Conservation (phyloP, 2,888 invertebrate species). For the Lycocerus yunnanus region DNA sequence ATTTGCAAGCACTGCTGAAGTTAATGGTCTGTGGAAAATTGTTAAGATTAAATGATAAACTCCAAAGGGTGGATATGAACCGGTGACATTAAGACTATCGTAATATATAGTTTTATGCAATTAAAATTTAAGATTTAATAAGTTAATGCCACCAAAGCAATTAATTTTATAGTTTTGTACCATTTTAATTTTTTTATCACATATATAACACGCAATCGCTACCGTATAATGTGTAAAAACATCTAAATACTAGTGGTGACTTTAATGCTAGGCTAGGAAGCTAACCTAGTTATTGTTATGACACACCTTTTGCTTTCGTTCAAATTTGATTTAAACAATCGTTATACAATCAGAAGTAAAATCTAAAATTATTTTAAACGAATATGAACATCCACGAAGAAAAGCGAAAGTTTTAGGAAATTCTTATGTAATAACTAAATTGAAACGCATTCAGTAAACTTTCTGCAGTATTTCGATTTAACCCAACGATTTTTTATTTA, state of each 20-base stretch:
- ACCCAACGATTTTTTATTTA: too few species aligned
- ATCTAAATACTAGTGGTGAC: not conserved
- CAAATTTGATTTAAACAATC: not conserved
- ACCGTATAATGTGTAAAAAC: not conserved
- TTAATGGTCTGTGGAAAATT: constrained; percentile 40
- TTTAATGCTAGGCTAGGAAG: not conserved
- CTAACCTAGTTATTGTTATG: not conserved
- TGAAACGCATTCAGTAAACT: not conserved
- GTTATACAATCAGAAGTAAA: not conserved
- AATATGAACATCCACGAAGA: not conserved
- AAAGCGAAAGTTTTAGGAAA: not conserved
- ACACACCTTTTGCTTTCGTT: not conserved
- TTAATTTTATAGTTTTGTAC: not conserved
- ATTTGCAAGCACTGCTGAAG: constrained; percentile 35
- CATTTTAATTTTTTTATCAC: not conserved
- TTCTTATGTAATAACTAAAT: not conserved
- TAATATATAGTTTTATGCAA: not conserved
- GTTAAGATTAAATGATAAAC: constrained; percentile 23
- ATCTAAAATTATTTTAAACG: not conserved
- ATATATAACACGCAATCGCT: not conserved
- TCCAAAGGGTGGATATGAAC: constrained; percentile 6
- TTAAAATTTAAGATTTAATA: not conserved
- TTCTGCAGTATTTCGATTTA: not conserved
- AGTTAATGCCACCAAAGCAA: not conserved
- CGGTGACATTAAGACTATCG: constrained; percentile 1